Base-by-base conservation (phyloP, 2,113 vertebrate genomes). In the Lonchura striata region DNA sequence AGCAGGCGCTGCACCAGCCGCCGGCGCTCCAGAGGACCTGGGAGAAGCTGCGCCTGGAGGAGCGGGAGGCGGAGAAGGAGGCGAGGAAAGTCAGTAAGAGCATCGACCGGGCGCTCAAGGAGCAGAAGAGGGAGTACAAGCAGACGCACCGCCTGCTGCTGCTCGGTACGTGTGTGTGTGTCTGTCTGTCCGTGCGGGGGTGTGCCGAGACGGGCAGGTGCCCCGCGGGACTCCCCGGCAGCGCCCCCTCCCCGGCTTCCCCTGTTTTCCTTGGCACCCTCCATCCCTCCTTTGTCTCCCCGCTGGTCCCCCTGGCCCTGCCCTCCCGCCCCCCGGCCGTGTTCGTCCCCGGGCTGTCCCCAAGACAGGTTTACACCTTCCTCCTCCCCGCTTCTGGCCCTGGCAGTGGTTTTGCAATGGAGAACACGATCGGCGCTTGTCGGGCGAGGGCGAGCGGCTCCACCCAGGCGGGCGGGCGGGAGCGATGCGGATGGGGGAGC, bases 131-230 rank as follows among this genome's bases (percentile, higher is more conserved):
- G 91, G 99, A 99, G 96, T 99, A 99, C 91, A 99, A 99, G 96
- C 99, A 98, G 97, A 99, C 99, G 14, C 99, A 99, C 96, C 98
- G 99, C 92, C 98, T 99, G 96, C 98, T 99, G 86, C 98, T 99
- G 90, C 98, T 99, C 72, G 99, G 99, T 99, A 98, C 95, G 98
- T 98, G 35, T 64, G 15, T 53, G 11, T 41, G 8, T 20, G 59
- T 54, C 47, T 30, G 52, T 37, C 31, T 74, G 70, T 57, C 14
- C 46, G 53, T 75, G 76, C 42, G 75, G 59, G 75, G 63, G 50
- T 77, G 81, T 85, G 93, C 59, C 75, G 72, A 21, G 33, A 86
- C 68, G 23, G 33, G 88, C 68, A 95, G 89, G 96, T 94, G 95
- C 75, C 86, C 91, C 63, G 33, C n/a, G 70, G 82, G 72, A 76